A percentile compares a stretch with the other conserved stretches of the same genome.
These are phyloP conservation scores for Agelaius tricolor DNA, from an alignment of 2,113 vertebrate genomes.

Conservation along the genomic window DNA sequence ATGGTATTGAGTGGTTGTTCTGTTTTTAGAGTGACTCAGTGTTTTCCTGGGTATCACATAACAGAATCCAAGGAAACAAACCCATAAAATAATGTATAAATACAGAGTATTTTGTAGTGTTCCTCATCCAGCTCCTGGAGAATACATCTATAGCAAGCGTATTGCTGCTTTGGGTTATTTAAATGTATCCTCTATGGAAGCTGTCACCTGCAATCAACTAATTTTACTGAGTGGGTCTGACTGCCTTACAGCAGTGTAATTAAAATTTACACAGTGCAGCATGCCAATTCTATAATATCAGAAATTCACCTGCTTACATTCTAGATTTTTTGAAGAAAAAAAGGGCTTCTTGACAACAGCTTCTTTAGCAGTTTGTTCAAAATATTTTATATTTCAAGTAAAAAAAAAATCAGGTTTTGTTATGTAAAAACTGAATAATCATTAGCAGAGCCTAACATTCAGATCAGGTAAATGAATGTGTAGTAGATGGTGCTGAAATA, in stretches of 20 bases:
- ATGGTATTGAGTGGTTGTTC: background rate
- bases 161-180: background rate
- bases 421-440: background rate
- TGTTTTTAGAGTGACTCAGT: background rate
- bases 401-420: background rate
- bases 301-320: background rate
- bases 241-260: background rate
- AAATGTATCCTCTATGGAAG: background rate
- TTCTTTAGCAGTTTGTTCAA: background rate
- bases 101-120: background rate
- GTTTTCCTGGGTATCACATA: background rate
- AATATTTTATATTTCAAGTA: background rate
- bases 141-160: rapidly evolving
- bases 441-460: background rate
- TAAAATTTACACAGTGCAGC: background rate
- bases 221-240: background rate
- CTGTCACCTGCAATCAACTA: background rate
- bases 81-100: background rate
- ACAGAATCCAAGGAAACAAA: background rate
- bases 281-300: background rate
- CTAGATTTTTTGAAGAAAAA: background rate
- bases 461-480: background rate
- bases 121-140: background rate
- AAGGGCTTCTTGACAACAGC: background rate
- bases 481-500: background rate